phyloP scores from a whole-genome alignment of 2,888 invertebrate species.

The Scaptomyza tumidula region DNA sequence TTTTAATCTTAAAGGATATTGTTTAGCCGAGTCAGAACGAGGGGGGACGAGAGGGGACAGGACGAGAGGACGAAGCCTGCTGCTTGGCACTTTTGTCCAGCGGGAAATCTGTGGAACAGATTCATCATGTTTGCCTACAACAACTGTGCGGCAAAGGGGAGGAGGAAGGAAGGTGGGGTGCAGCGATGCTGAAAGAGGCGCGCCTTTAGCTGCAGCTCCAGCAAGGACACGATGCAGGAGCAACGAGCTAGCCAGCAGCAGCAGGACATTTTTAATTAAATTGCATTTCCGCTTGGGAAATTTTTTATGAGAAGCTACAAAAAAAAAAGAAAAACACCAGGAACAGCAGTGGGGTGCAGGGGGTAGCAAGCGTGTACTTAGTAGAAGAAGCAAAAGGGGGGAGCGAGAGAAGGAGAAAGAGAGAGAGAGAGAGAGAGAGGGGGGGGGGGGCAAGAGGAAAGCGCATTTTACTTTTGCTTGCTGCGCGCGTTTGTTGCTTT shows the following conservation, averaged over 20 bases:
- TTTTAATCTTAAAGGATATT: slow-evolving; percentile 79
- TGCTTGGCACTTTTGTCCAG: slow-evolving; percentile 65
- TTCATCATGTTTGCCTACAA: slow-evolving; percentile 78
- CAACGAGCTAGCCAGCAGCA: slow-evolving; percentile 52
- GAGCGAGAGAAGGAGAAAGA: background rate
- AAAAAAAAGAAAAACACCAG: slow-evolving; percentile 64
- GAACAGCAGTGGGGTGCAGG: background rate
- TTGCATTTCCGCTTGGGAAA: slow-evolving; percentile 82
- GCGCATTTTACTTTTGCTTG: slow-evolving; percentile 61
- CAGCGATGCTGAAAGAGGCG: slow-evolving; percentile 12
- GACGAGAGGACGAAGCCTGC: background rate
- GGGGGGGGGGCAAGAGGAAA: slow-evolving; percentile 7
- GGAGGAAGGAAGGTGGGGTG: slow-evolving; percentile 7
- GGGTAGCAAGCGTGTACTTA: too few relatives aligned
- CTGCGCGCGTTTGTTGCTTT: slow-evolving; percentile 59
- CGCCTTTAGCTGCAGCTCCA: slow-evolving; percentile 16
- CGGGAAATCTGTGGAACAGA: slow-evolving; percentile 77
- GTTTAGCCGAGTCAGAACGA: slow-evolving; percentile 27
- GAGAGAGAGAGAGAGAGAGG: background rate
- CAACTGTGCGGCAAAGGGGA: slow-evolving; percentile 63
- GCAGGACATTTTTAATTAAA: slow-evolving; percentile 83
- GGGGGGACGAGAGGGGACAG: too few relatives aligned
- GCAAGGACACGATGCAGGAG: slow-evolving; percentile 3
- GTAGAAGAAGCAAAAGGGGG: background rate
- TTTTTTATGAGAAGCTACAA: slow-evolving; percentile 81